These are phyloP conservation scores for Rhodinocichla rosea DNA, from an alignment of 2,113 vertebrate genomes.

Conservation along the genomic window DNA sequence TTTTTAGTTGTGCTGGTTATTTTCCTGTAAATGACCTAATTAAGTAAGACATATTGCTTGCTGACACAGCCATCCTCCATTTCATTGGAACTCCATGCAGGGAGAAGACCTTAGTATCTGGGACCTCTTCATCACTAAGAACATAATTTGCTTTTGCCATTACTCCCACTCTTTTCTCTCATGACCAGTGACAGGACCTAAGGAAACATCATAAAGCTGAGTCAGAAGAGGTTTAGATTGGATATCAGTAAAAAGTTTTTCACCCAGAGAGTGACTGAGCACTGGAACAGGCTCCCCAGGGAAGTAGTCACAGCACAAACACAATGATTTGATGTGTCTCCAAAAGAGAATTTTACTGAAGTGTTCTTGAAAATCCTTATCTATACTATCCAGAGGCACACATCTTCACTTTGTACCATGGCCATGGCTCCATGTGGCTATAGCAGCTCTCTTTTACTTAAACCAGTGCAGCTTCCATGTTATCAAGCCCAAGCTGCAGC, in stretches of 20 bases:
- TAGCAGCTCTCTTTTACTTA: not conserved
- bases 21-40: not conserved
- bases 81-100: not conserved
- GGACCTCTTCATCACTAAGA: not conserved
- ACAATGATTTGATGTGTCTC: not conserved
- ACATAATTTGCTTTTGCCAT: not conserved
- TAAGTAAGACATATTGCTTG: not conserved
- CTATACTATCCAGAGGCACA: not conserved
- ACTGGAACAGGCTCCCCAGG: not conserved
- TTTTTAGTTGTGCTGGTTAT: not conserved
- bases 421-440: not conserved
- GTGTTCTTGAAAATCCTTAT: not conserved
- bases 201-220: not conserved
- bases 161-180: not conserved
- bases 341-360: not conserved
- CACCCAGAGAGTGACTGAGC: accelerated
- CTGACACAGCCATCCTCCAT: not conserved
- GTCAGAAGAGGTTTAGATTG: not conserved
- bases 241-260: not conserved
- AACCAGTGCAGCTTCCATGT: not conserved
- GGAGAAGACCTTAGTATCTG: not conserved
- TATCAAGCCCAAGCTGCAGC: not conserved
- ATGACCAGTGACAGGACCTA: not conserved
- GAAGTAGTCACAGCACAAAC: not conserved
- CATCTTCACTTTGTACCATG: not conserved